Conservation (phyloP, 2,113 vertebrate genomes). For the Melanocharis versteri region DNA sequence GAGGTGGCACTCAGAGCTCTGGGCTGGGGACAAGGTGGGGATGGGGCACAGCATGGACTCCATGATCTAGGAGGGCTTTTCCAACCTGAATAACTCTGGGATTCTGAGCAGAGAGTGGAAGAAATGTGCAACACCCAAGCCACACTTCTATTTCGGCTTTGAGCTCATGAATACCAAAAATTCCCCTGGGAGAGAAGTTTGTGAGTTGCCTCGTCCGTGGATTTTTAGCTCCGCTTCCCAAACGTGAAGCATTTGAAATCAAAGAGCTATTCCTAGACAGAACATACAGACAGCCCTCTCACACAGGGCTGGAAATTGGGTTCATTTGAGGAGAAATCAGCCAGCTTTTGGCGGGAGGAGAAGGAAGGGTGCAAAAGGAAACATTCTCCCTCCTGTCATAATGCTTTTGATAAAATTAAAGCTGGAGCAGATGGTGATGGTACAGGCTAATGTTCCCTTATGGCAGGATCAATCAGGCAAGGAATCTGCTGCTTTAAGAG, state of each 20-base stretch:
- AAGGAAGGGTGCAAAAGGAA: background rate
- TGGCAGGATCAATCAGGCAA: constrained; percentile 42
- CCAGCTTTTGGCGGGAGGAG: constrained; percentile 1
- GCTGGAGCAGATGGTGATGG: constrained; percentile 42
- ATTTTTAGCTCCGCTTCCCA: background rate
- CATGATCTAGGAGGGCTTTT: background rate
- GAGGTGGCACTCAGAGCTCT: background rate
- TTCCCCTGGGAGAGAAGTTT: background rate
- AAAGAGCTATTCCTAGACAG: background rate
- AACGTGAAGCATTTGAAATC: background rate
- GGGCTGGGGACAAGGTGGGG: background rate
- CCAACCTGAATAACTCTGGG: background rate
- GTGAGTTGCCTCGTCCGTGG: background rate
- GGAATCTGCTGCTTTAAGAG: constrained; percentile 19
- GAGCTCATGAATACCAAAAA: background rate
- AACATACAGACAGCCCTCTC: background rate
- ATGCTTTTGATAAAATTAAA: constrained; percentile 48
- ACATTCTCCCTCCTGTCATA: constrained; percentile 32
- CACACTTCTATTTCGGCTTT: background rate
- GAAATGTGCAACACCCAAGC: background rate
- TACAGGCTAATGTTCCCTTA: constrained; percentile 54
- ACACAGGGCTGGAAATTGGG: background rate
- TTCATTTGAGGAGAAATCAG: constrained; percentile 45
- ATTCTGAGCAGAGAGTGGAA: background rate
- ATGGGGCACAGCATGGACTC: rapidly evolving